phyloP scores from a whole-genome alignment of 2,113 vertebrate genomes.

The Chroicocephalus ridibundus region DNA sequence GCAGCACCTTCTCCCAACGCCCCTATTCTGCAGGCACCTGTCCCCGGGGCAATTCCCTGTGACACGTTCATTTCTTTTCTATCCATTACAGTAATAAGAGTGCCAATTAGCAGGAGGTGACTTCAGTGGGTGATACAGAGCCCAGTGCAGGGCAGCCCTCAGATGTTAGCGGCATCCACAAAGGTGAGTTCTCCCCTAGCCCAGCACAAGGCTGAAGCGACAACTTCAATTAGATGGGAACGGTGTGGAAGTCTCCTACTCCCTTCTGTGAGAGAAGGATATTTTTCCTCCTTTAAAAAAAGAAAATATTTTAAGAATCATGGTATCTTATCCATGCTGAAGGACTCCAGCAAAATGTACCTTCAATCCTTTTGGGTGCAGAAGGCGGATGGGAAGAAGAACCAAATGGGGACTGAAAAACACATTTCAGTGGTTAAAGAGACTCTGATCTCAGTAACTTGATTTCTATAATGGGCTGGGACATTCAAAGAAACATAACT shows the following conservation, averaged over 20 bases:
- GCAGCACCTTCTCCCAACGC: background rate
- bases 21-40: background rate
- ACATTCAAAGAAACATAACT: background rate
- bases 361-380: background rate
- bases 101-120: background rate
- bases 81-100: background rate
- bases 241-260: accelerated
- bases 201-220: background rate
- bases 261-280: background rate
- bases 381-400: background rate
- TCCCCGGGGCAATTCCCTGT: background rate
- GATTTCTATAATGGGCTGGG: background rate
- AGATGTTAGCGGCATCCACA: background rate
- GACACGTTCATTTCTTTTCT: background rate
- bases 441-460: background rate
- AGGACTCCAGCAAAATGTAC: background rate
- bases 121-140: background rate
- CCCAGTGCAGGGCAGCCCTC: background rate
- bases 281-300: background rate
- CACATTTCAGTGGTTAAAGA: background rate
- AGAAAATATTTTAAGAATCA: background rate
- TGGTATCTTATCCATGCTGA: background rate
- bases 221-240: background rate
- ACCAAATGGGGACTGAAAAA: background rate
- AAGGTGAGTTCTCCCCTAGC: background rate